A percentile compares a stretch with the other conserved stretches of the same genome.
Conservation (phyloP, 2,888 invertebrate species). For the Andrena fulva region DNA sequence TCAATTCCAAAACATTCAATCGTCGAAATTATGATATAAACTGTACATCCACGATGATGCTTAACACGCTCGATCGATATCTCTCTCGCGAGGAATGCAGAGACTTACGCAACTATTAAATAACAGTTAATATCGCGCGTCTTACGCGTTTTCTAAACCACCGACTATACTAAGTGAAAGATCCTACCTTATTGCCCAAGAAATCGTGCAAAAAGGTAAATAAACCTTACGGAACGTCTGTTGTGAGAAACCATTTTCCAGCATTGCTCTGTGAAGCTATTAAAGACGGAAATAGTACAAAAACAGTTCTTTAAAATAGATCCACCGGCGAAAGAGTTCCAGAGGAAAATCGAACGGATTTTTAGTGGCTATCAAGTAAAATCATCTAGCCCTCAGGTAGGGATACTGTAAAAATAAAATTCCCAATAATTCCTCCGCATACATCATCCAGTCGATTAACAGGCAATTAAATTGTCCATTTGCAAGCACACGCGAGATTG, state of each 20-base stretch:
- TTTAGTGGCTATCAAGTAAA: background rate
- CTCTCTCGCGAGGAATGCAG: background rate
- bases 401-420: background rate
- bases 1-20: background rate
- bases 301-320: conserved; percentile 23
- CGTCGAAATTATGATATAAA: conserved; percentile 25
- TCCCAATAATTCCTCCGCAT: background rate
- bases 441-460: background rate
- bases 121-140: background rate
- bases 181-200: no score
- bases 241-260: background rate
- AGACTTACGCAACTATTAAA: background rate
- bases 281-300: conserved; percentile 33
- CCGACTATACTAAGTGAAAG: background rate
- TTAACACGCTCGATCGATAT: conserved; percentile 3
- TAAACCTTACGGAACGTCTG: conserved; percentile 5
- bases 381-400: background rate
- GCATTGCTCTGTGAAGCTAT: conserved; percentile 3
- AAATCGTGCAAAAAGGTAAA: background rate
- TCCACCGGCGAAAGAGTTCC: background rate
- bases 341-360: background rate
- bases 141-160: background rate
- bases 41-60: conserved; percentile 3
- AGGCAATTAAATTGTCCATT: no score
- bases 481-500: background rate